Conservation (phyloP, 2,797 vertebrate genomes). For the Somateria mollissima region DNA sequence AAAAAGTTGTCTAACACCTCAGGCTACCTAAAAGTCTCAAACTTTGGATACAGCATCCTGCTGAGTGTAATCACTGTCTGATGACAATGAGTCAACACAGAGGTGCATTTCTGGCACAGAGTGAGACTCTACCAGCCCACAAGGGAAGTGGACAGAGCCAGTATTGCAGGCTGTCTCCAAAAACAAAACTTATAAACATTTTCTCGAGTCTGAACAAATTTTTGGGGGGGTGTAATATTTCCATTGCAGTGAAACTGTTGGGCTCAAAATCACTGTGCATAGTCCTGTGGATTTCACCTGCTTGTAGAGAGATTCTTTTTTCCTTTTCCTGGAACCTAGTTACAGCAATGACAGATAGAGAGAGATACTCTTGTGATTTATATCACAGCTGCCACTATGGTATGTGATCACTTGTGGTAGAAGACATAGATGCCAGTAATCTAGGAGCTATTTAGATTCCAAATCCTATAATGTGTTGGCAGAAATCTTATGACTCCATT, state of each 20-base stretch:
- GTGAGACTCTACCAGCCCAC: background rate
- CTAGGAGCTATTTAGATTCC: slow-evolving; percentile 31
- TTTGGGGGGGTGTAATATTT: background rate
- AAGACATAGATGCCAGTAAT: slow-evolving; percentile 24
- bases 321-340: background rate
- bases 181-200: background rate
- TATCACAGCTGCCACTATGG: background rate
- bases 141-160: background rate
- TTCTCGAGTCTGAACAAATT: background rate
- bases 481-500: slow-evolving; percentile 48
- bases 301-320: background rate
- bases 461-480: slow-evolving; percentile 36
- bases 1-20: background rate
- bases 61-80: background rate
- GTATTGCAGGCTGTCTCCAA: background rate
- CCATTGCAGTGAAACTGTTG: background rate
- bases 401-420: slow-evolving; percentile 20
- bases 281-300: background rate
- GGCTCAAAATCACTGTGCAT: background rate
- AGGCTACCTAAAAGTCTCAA: background rate
- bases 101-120: background rate
- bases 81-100: background rate
- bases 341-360: background rate
- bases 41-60: background rate
- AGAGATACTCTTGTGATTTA: slow-evolving; percentile 31